phyloP scores from a whole-genome alignment of 1,140 invertebrate species.

The Cryptotermes secundus region DNA sequence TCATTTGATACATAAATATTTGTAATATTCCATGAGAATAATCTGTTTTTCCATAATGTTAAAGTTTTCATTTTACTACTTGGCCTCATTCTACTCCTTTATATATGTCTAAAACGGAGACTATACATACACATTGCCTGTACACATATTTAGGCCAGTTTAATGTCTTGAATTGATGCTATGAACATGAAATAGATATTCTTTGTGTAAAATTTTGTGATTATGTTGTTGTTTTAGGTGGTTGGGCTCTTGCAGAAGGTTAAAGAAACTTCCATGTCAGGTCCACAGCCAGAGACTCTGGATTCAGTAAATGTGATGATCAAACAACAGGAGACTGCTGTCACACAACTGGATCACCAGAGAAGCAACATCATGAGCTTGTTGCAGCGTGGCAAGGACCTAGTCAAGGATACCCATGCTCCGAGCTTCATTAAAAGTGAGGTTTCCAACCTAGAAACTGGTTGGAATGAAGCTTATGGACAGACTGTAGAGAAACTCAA shows the following conservation, averaged over 20 bases:
- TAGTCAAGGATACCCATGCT: constrained; percentile 74
- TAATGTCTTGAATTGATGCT: too few species aligned
- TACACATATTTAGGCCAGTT: too few species aligned
- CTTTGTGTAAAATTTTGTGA: too few species aligned
- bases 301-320: constrained; percentile 74
- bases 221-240: constrained; percentile 34
- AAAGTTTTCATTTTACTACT: too few species aligned
- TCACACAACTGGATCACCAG: constrained; percentile 82
- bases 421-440: constrained; percentile 83
- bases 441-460: constrained; percentile 78
- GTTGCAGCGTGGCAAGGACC: constrained; percentile 85
- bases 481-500: constrained; percentile 80
- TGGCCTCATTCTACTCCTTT: too few species aligned
- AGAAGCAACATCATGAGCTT: constrained; percentile 84
- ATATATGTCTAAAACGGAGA: too few species aligned
- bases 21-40: too few species aligned
- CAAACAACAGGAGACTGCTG: constrained; percentile 73
- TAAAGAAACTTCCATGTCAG: constrained; percentile 63
- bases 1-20: too few species aligned
- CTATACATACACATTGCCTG: too few species aligned
- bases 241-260: constrained; percentile 72
- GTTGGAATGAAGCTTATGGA: constrained; percentile 86
- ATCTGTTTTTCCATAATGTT: too few species aligned
- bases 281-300: constrained; percentile 66
- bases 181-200: too few species aligned